Conservation (phyloP, 2,797 vertebrate genomes). For the Setipinna tenuifilis region DNA sequence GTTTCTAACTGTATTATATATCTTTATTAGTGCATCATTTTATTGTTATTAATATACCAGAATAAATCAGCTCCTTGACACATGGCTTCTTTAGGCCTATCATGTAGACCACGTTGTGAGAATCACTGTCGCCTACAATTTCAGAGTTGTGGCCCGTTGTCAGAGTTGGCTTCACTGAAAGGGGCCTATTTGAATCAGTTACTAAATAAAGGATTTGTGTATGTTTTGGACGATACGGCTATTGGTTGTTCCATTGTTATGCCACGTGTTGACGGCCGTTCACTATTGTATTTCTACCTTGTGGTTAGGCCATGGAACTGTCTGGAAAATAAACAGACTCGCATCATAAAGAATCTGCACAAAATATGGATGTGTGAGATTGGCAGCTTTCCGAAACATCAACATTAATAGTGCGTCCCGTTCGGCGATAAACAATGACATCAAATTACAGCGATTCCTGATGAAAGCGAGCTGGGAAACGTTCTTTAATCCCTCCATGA, state of each 20-base stretch:
- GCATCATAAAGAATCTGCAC: background rate
- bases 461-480: slow-evolving; percentile 40
- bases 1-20: background rate
- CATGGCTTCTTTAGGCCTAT: background rate
- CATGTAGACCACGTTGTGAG: background rate
- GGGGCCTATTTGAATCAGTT: background rate
- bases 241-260: background rate
- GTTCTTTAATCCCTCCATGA: slow-evolving; percentile 50
- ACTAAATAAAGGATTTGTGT: background rate
- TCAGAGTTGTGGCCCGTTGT: background rate
- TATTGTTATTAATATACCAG: background rate
- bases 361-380: slow-evolving; percentile 10
- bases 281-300: background rate
- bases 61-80: background rate
- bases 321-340: background rate
- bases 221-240: background rate
- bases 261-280: background rate
- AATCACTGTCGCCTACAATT: background rate
- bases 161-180: background rate
- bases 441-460: slow-evolving; percentile 41
- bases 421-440: slow-evolving; percentile 35
- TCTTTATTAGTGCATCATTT: background rate
- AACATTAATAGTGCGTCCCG: background rate
- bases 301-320: background rate
- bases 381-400: slow-evolving; percentile 13